Conservation (phyloP, 2,888 invertebrate genomes). For the Sthenelais limicola region DNA sequence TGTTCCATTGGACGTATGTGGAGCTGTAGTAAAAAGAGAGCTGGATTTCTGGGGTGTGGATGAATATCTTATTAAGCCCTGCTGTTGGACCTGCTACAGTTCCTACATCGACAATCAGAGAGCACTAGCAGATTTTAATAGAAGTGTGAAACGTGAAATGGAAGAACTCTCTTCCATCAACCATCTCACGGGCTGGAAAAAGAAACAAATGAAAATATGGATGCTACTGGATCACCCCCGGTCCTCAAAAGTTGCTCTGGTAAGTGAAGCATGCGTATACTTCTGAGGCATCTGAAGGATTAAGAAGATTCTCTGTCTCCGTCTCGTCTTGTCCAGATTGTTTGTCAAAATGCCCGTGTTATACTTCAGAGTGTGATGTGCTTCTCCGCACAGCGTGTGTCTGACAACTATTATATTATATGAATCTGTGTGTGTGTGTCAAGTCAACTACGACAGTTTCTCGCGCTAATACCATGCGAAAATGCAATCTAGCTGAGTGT, state of each 20-base stretch:
- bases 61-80: conserved; percentile 68
- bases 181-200: conserved; percentile 62
- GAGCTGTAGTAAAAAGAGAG: conserved; percentile 70
- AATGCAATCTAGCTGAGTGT: no score
- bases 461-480: no score
- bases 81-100: conserved; percentile 69
- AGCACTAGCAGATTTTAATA: conserved; percentile 67
- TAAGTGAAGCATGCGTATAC: conserved; percentile 54
- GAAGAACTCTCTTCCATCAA: conserved; percentile 59
- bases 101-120: conserved; percentile 69
- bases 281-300: no score
- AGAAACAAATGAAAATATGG: conserved; percentile 66
- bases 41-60: conserved; percentile 71
- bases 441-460: no score
- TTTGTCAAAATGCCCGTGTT: no score
- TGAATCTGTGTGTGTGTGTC: no score
- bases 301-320: no score
- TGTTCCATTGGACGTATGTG: conserved; percentile 70
- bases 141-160: conserved; percentile 62
- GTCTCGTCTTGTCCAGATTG: no score
- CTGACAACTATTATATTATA: no score
- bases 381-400: no score
- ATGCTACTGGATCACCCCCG: conserved; percentile 69
- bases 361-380: no score
- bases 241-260: conserved; percentile 68